Evolutionary conservation across 2,888 invertebrate species (phyloP).

Genomic region (Cephus runcator): DNA sequence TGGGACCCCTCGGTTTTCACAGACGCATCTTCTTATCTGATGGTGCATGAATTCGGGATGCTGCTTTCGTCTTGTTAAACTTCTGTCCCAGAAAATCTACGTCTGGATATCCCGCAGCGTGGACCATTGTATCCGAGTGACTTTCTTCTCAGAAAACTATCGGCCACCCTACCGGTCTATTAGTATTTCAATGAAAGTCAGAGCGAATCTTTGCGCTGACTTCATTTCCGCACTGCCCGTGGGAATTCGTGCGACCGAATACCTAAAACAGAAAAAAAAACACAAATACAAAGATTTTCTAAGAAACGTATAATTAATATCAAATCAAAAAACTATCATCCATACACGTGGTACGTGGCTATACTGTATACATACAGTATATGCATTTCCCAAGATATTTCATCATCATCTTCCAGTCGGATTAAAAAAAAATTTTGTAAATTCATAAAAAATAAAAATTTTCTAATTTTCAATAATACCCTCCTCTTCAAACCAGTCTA

Average conservation of each 20-base stretch:
- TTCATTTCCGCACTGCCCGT: slow-evolving; percentile 38
- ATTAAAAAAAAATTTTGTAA: neutral
- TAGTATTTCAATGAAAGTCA: slow-evolving; percentile 48
- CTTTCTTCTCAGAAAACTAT: slow-evolving; percentile 52
- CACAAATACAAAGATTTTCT: slow-evolving; percentile 32
- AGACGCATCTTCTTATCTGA: slow-evolving; percentile 57
- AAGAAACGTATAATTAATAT: too few relatives aligned
- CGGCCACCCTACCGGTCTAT: slow-evolving; percentile 60
- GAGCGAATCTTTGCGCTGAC: neutral
- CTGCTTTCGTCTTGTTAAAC: slow-evolving; percentile 62
- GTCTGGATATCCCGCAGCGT: slow-evolving; percentile 56
- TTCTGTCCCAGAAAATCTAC: slow-evolving; percentile 58
- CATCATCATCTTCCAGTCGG: too few relatives aligned
- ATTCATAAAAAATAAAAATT: neutral
- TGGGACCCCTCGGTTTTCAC: slow-evolving; percentile 48
- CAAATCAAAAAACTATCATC: too few relatives aligned
- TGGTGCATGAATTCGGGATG: slow-evolving; percentile 28
- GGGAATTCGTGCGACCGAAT: slow-evolving; percentile 33
- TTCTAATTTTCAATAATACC: neutral
- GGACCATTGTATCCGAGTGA: slow-evolving; percentile 30
- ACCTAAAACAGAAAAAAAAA: slow-evolving; percentile 27
- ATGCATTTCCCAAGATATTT: too few relatives aligned
- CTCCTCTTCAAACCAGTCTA: neutral
- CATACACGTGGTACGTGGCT: too few relatives aligned
- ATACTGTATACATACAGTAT: too few relatives aligned